phyloP scores from a whole-genome alignment of 2,113 vertebrate genomes.

The Eleginops maclovinus region DNA sequence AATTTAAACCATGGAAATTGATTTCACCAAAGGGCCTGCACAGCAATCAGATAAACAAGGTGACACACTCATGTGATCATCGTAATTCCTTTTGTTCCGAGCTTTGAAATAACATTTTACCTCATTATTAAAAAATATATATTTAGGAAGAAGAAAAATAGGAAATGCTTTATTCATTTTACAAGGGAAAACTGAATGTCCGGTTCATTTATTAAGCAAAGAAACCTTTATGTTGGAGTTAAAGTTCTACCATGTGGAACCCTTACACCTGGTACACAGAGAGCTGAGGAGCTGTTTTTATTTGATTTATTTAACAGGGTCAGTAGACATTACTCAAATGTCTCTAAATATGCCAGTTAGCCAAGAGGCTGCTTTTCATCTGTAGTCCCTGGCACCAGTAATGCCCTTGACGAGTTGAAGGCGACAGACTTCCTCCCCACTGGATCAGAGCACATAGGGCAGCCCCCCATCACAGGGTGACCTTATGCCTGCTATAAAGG shows the following conservation, averaged over 20 bases:
- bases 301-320: too few species aligned
- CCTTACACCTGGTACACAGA: not conserved
- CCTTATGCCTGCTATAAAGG: slow-evolving; percentile 13
- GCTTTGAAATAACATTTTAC: slow-evolving; percentile 28
- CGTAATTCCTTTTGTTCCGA: slow-evolving; percentile 54
- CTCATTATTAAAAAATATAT: slow-evolving; percentile 23
- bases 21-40: slow-evolving; percentile 61
- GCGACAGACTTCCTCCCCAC: slow-evolving; percentile 61
- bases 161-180: too few species aligned
- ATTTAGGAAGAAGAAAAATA: not conserved
- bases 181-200: not conserved
- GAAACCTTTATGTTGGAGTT: not conserved
- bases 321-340: too few species aligned
- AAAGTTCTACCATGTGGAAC: not conserved
- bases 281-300: slow-evolving; percentile 9
- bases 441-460: slow-evolving; percentile 48
- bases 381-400: too few species aligned
- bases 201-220: not conserved
- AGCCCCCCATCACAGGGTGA: slow-evolving; percentile 8
- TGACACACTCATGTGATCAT: slow-evolving; percentile 65
- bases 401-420: slow-evolving; percentile 58
- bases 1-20: slow-evolving; percentile 71
- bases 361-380: too few species aligned
- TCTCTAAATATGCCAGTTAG: too few species aligned
- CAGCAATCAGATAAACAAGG: slow-evolving; percentile 72